A percentile compares a stretch with the other conserved stretches of the same genome.
phyloP scores from a whole-genome alignment of 2,888 invertebrate genomes.

The Heliothis peltigera region DNA sequence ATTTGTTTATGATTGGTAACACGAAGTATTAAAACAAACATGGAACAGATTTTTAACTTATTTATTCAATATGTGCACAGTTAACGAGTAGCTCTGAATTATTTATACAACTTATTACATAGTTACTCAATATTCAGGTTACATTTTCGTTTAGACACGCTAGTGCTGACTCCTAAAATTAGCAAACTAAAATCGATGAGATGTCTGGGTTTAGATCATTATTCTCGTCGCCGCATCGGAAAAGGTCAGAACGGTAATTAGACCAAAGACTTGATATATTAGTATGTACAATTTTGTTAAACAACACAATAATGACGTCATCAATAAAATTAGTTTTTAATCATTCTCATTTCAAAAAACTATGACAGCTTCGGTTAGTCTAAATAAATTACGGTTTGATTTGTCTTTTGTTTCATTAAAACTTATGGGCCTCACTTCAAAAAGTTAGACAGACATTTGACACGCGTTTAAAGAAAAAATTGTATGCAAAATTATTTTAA shows the following conservation, averaged over 20 bases:
- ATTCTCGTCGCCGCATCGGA: constrained; percentile 40
- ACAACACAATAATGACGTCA: background rate
- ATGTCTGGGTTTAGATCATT: constrained; percentile 29
- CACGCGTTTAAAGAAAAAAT: too few relatives aligned
- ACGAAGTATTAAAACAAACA: constrained; percentile 52
- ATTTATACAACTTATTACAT: constrained; percentile 79
- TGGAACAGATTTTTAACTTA: constrained; percentile 71
- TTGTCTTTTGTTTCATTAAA: background rate
- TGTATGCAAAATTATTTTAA: too few relatives aligned
- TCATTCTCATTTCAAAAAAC: background rate
- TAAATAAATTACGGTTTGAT: background rate
- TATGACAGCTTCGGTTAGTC: too few relatives aligned
- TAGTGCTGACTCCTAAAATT: constrained; percentile 49
- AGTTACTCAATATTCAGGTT: constrained; percentile 65
- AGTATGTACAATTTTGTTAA: background rate
- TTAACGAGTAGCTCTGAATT: constrained; percentile 88
- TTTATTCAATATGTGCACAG: constrained; percentile 88
- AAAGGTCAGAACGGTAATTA: constrained; percentile 52
- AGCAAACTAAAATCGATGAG: constrained; percentile 54
- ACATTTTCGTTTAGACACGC: constrained; percentile 56
- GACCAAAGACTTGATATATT: constrained; percentile 6
- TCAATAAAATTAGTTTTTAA: background rate
- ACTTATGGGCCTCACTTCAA: too few relatives aligned
- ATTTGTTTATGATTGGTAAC: too few relatives aligned
- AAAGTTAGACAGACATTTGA: too few relatives aligned